Evolutionary conservation across 2,888 invertebrate genomes (phyloP).

Genomic region (Coenonympha glycerion): DNA sequence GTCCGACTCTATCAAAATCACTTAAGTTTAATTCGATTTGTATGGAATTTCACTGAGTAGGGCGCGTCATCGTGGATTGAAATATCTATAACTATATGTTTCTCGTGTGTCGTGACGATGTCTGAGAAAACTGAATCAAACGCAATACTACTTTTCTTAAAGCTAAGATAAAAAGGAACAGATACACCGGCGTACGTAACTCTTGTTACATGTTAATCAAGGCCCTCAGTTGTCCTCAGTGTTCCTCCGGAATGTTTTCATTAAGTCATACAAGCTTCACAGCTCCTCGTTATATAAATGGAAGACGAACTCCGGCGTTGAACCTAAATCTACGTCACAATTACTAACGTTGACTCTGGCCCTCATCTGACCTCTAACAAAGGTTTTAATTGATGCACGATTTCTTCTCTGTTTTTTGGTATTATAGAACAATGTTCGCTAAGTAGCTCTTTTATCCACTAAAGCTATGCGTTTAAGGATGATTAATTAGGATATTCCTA

Average conservation of each 20-base stretch:
- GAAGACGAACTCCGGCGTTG: constrained; percentile 3
- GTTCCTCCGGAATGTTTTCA: constrained; percentile 6
- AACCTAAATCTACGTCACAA: constrained; percentile 4
- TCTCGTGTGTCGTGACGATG: no score
- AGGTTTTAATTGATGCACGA: background rate
- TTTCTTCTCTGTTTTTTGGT: background rate
- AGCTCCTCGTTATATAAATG: constrained; percentile 7
- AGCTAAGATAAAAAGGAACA: background rate
- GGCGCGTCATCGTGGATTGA: no score
- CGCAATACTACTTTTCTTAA: background rate
- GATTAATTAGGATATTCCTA: no score
- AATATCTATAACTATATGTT: no score
- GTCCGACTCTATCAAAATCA: no score
- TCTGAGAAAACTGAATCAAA: no score
- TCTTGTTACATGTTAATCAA: constrained; percentile 7
- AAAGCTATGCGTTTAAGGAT: background rate
- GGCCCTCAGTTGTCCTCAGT: background rate
- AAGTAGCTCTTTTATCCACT: background rate
- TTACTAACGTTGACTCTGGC: background rate
- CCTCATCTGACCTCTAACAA: background rate
- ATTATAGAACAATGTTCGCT: background rate
- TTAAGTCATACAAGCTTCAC: constrained; percentile 8
- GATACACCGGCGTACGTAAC: background rate
- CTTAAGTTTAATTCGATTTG: no score
- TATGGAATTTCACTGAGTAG: no score